A percentile compares a stretch with the other conserved stretches of the same genome.
phyloP scores from a whole-genome alignment of 2,113 vertebrate genomes.

The Ctenomys sociabilis region DNA sequence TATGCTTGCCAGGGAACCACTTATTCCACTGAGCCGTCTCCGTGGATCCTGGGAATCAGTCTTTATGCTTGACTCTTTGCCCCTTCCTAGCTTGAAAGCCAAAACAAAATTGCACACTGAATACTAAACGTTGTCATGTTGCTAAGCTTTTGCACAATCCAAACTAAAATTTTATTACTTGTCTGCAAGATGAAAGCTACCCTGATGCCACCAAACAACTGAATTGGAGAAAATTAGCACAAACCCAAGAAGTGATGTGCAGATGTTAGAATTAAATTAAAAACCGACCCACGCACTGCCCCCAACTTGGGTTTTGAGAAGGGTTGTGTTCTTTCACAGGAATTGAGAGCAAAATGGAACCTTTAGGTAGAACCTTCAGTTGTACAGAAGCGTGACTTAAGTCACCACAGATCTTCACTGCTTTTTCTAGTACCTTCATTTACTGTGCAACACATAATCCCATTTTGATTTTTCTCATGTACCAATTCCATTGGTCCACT shows the following conservation, averaged over 20 bases:
- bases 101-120: background rate
- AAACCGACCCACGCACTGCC: too few relatives aligned
- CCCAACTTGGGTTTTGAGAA: background rate
- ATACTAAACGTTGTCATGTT: background rate
- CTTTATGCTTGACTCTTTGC: background rate
- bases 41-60: background rate
- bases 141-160: background rate
- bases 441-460: background rate
- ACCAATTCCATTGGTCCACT: background rate
- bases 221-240: background rate
- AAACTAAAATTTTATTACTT: background rate
- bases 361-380: background rate
- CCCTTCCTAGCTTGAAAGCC: background rate
- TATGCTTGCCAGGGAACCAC: too few relatives aligned
- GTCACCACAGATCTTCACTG: rapidly evolving
- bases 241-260: background rate
- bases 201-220: background rate
- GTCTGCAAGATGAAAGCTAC: background rate
- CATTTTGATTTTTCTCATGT: background rate
- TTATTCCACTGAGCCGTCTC: too few relatives aligned
- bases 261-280: background rate
- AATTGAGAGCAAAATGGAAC: background rate
- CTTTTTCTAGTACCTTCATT: background rate
- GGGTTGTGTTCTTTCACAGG: background rate
- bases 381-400: background rate